Evolutionary conservation across 2,797 vertebrate species (phyloP), one percentile per base, ranked within the genome.

Genomic region (Aulostomus chinensis): DNA sequence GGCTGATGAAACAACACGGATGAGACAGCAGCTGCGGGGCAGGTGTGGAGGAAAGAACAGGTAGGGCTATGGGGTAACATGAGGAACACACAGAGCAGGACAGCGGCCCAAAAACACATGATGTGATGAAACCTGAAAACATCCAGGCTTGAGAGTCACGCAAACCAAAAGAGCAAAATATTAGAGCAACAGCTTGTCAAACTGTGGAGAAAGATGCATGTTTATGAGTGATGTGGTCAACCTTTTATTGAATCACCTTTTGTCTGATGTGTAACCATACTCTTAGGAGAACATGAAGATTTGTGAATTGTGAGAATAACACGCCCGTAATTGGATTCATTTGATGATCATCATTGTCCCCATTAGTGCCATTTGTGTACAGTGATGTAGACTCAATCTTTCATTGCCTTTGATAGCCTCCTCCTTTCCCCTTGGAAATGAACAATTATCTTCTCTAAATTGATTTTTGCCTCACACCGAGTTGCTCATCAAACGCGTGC

Each of bases 301-400:
- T 64, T 40, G 58, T 55, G 60, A 78, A 75, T 76, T 73, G 68
- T 63, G 70, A 76, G 76, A 86, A 70, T 81, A 85, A 78, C 79
- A 76, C 57, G 29, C 37, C 38, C 26, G 28, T 90, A 88, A 91
- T 88, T 89, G 80, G 83, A 86, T 88, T 90, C 76, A 88, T 86
- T 89, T 86, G 71, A 68, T 71, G 55, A 73, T 68, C 63, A 87
- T 88, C 80, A 86, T 83, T 70, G 77, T 84, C 61, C 83, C 83
- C 86, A 89, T 91, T 90, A 90, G 77, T 55, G 58, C 47, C 76
- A 77, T 87, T 89, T 87, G 82, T 83, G 70, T 73, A 64, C 68
- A 56, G 49, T 65, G 60, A 63, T 86, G 79, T 81, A 45, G 71
- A 74, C 78, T 73, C 81, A 42, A 70, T 86, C 78, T 88, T 85